These are phyloP conservation scores for Drosophila erecta DNA, from an alignment of 1,140 invertebrate genomes.

Conservation along the genomic window DNA sequence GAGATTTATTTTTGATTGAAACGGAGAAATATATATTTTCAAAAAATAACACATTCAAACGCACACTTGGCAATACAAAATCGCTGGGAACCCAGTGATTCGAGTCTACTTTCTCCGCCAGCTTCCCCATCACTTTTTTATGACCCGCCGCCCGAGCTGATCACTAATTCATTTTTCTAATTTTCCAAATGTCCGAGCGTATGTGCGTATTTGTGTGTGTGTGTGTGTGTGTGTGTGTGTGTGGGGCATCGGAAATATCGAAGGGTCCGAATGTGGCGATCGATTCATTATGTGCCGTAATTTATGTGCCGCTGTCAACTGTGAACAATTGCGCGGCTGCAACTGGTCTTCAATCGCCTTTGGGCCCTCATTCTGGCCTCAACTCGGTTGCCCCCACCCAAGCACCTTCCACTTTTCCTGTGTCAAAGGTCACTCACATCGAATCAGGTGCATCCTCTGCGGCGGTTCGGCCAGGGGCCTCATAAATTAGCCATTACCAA, in stretches of 20 bases:
- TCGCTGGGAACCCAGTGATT: neutral
- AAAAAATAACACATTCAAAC: no score
- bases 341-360: conserved; percentile 72
- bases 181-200: conserved; percentile 67
- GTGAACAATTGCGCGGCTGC: conserved; percentile 73
- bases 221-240: neutral
- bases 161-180: conserved; percentile 79
- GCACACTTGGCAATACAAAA: no score
- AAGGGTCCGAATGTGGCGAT: conserved; percentile 30
- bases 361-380: neutral
- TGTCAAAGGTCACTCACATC: conserved; percentile 63
- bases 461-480: neutral
- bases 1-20: no score
- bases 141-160: conserved; percentile 18
- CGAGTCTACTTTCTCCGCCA: neutral
- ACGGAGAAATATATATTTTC: no score
- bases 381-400: neutral
- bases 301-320: conserved; percentile 70
- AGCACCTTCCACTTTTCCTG: conserved; percentile 2
- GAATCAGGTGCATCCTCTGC: conserved; percentile 58
- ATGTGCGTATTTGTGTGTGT: neutral
- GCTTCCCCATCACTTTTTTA: conserved; percentile 17
- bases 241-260: conserved; percentile 4
- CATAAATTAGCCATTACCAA: conserved; percentile 75
- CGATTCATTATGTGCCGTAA: conserved; percentile 72